phyloP scores from a whole-genome alignment of 2,888 invertebrate genomes.

The Halocaridina rubra region DNA sequence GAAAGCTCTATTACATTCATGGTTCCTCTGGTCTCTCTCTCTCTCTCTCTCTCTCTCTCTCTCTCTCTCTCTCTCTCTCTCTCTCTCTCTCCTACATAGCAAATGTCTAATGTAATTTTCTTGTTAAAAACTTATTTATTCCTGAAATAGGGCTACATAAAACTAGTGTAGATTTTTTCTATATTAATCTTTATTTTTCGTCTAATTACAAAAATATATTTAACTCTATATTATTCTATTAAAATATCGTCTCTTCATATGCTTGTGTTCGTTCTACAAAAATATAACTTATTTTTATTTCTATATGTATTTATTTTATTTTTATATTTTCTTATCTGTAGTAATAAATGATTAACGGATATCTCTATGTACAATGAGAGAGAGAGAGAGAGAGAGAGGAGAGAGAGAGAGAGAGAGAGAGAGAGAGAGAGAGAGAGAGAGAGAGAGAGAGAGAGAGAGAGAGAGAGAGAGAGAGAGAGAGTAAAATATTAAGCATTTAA shows the following conservation, averaged over 20 bases:
- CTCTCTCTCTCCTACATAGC: background rate
- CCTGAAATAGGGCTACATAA: no score
- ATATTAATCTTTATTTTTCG: background rate
- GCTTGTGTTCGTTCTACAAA: background rate
- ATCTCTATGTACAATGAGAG: background rate
- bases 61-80: no score
- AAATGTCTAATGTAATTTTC: no score
- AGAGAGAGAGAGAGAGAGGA: background rate
- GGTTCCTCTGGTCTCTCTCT: background rate
- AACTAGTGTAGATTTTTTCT: no score
- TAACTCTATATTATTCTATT: background rate
- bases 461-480: constrained; percentile 23
- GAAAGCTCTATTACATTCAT: background rate
- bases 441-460: constrained; percentile 21
- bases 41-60: background rate
- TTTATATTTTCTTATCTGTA: background rate
- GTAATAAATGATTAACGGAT: background rate
- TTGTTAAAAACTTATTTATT: background rate
- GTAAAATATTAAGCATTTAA: background rate
- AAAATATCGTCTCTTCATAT: background rate
- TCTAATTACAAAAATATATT: background rate
- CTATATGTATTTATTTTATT: background rate
- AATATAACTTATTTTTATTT: background rate
- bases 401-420: background rate
- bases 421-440: constrained; percentile 11